Evolutionary conservation across 2,113 vertebrate species (phyloP), one percentile per base, ranked within the genome.

Genomic region (Crotalus viridis): DNA sequence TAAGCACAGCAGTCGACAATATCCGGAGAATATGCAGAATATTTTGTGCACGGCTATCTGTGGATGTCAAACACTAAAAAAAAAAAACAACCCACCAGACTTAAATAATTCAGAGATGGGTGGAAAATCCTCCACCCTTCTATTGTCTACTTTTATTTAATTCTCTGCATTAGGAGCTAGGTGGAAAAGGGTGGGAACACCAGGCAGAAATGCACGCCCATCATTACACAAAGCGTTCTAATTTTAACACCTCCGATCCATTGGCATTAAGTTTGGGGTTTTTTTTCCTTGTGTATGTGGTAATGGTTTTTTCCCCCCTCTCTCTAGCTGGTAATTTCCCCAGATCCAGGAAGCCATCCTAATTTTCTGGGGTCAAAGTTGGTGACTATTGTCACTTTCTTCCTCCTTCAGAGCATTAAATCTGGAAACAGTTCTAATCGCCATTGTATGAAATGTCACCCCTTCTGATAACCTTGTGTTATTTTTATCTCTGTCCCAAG

Each of bases 221-320:
- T 48, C 43, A 9, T 85, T 85, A 33, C 88, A 89, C 92, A 93
- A 89, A 85, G 92, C 89, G 55, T 93, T 93, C 92, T 93, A 93
- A 93, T 93, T 93, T 93, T 93, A 93, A 93, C 92, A 93, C 92
- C 92, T 93, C 43, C 2, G 43, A 89, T n/a, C 39, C 28, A 61
- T 59, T 55, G 2, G 8, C 74, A 28, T 85, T 13, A 39, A 74
- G 33, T 39, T 43, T 81, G 74, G 7, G 6, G 0, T 81, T 39
- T 81, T 21, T 51, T 51, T 51, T 9, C 2, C 17, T 81, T 43
- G 7, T 81, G 74, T 19, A 8, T 19, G 15, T 81, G 17, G 69
- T 39, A 81, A 0, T 12, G 59, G 28, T 33, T 33, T n/a, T 4
- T 13, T 1, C 5, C 64, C 39, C 5, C 64, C 61, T 64, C 46